These are phyloP conservation scores for Cheirogaleus major DNA, from an alignment of 2,797 vertebrate genomes.

Conservation along the genomic window DNA sequence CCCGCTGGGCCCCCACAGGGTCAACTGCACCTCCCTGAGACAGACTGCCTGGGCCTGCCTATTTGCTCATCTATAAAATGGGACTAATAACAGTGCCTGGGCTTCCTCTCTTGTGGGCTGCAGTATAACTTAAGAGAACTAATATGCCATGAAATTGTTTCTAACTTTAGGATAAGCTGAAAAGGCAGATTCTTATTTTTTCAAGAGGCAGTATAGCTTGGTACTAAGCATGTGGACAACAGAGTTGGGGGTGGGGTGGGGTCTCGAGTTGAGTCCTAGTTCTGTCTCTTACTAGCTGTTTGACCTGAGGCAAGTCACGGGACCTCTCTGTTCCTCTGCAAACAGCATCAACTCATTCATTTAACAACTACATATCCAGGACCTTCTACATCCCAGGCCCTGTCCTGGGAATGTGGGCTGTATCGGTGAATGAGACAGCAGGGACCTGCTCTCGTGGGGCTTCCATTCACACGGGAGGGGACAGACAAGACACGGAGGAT, in stretches of 20 bases:
- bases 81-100: neutral
- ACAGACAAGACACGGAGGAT: fast-evolving
- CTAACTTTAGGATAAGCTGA: neutral
- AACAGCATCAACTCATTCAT: neutral
- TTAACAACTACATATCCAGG: neutral
- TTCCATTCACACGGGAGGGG: neutral
- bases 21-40: fast-evolving
- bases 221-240: neutral
- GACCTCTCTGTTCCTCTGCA: neutral
- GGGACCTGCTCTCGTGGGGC: fast-evolving
- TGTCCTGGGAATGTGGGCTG: neutral
- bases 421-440: fast-evolving
- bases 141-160: neutral
- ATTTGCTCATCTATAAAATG: neutral
- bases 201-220: neutral
- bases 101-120: neutral
- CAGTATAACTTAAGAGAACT: neutral
- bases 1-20: fast-evolving
- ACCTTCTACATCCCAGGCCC: neutral
- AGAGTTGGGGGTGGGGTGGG: neutral
- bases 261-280: neutral
- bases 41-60: fast-evolving
- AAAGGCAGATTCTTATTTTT: neutral
- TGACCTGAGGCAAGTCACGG: neutral
- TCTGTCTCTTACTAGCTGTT: neutral